Conservation (phyloP, 2,888 invertebrate species). For the Polietes domitor region DNA sequence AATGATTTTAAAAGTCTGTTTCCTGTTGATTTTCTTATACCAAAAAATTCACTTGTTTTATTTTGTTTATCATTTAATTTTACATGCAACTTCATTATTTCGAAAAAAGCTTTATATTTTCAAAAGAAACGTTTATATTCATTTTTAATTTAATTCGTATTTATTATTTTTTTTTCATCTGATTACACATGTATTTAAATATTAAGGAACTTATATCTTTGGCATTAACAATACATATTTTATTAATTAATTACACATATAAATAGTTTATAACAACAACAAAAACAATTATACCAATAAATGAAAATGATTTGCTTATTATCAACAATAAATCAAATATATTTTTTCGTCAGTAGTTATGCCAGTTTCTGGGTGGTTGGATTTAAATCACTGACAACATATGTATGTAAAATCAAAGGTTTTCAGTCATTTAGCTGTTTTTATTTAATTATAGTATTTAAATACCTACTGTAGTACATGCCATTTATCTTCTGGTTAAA, state of each 20-base stretch:
- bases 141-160: conserved; percentile 38
- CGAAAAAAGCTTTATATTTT: conserved; percentile 48
- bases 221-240: conserved; percentile 44
- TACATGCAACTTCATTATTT: background rate
- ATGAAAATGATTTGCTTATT: conserved; percentile 32
- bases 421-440: too few species aligned
- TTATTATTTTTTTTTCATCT: conserved; percentile 16
- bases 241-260: conserved; percentile 59
- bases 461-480: too few species aligned
- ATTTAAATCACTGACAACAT: too few species aligned
- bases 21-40: conserved; percentile 45
- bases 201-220: conserved; percentile 50
- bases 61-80: conserved; percentile 35
- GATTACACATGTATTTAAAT: conserved; percentile 19
- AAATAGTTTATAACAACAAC: conserved; percentile 24
- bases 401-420: too few species aligned
- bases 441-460: too few species aligned
- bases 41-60: conserved; percentile 47
- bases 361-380: too few species aligned
- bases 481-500: too few species aligned
- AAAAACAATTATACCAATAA: conserved; percentile 42
- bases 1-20: background rate
- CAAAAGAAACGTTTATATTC: conserved; percentile 29
- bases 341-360: too few species aligned
- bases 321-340: conserved; percentile 13